Conservation (phyloP, 53 echinoderm and acorn worm genomes). For the Mesocentrotus franciscanus region DNA sequence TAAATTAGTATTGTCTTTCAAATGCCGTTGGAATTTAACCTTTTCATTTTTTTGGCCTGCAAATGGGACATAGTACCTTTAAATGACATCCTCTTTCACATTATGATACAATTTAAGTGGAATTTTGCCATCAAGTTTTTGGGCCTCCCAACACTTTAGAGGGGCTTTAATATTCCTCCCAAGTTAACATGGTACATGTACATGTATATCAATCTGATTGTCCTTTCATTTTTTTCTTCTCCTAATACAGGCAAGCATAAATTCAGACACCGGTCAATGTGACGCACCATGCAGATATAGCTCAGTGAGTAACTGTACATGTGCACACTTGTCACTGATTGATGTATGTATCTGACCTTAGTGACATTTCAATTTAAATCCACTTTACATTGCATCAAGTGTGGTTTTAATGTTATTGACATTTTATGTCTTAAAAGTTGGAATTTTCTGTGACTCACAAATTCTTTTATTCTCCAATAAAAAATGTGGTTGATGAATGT, state of each 20-base stretch:
- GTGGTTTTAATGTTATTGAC: neutral
- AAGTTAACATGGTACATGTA: too few species aligned
- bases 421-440: neutral
- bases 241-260: neutral
- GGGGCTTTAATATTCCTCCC: too few species aligned
- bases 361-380: neutral
- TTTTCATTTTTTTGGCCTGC: too few species aligned
- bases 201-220: neutral
- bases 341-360: neutral
- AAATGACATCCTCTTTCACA: too few species aligned
- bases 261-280: conserved; percentile 17
- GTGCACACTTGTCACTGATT: neutral
- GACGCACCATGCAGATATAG: conserved; percentile 52
- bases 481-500: neutral
- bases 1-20: too few species aligned
- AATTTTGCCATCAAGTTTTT: too few species aligned
- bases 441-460: neutral
- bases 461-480: neutral
- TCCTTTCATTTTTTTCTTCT: neutral
- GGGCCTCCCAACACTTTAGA: too few species aligned
- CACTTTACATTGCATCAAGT: neutral
- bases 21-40: too few species aligned
- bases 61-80: too few species aligned
- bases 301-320: conserved; percentile 13
- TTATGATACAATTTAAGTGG: too few species aligned